Base-by-base conservation (phyloP, 2,113 vertebrate genomes). In the Balaeniceps rex region DNA sequence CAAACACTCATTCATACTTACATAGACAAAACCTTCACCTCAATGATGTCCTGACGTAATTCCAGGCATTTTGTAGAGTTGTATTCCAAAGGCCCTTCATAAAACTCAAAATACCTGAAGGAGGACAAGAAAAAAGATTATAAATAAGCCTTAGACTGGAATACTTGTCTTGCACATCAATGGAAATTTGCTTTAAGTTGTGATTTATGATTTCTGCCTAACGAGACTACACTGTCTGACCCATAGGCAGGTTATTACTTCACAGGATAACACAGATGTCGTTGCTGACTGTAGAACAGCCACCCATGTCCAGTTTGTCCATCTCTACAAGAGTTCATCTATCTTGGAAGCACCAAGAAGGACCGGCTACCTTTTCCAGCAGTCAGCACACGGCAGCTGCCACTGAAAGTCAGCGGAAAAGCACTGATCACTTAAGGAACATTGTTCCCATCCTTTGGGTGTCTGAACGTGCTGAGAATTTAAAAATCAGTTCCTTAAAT, bases 21-120 rank as follows among this genome's bases (percentile, higher is more conserved):
- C 99, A 99, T 99, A 71, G 99, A 99, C 88, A 99, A 98, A 93
- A 99, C 99, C 96, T 99, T 99, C 98, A 99, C 99, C 10, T 99
- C 99, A 92, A 98, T 98, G 96, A 99, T 99, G 92, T 99, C 99
- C 87, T 99, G 98, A 47, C 99, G 98, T 94, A 99, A 98, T 93
- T 99, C 99, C 98, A 99, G 98, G 97, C 99, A 99, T 98, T 99
- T 98, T 3, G 99, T 99, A 68, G 99, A 99, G 98, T 99, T 99
- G 98, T 98, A 99, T 34, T 99, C 98, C 94, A 99, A 98, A 77
- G 99, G 98, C 16, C 99, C 99, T 78, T 99, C 99, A 76, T 99
- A 99, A 97, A 98, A 99, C 88, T 99, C 99, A 96, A 99, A 99
- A 98, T 99, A 99, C 98, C 99, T 99, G 97, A 80, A 97, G 97